Conservation (phyloP, 2,113 vertebrate species). For the rabbit (Oryctolagus cuniculus) region DNA sequence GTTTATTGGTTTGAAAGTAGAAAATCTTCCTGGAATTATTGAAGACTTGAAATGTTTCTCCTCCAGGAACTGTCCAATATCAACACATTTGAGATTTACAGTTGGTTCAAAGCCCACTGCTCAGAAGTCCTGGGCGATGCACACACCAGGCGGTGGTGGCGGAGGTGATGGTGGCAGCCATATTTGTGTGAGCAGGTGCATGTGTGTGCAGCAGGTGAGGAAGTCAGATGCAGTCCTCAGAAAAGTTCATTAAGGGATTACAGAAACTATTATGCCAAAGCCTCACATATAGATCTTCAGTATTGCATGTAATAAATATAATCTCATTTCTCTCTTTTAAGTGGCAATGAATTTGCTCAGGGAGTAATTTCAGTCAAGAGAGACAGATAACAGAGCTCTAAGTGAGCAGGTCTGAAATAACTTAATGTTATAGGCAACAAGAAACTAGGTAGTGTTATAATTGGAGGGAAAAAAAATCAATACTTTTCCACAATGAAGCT, state of each 20-base stretch:
- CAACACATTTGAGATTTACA: not conserved
- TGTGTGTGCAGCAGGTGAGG: not conserved
- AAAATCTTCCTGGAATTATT: not conserved
- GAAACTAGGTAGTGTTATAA: constrained; percentile 33
- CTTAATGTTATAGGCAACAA: not conserved
- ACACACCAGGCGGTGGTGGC: not conserved
- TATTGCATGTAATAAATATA: not conserved
- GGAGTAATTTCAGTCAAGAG: constrained; percentile 50
- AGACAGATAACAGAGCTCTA: not conserved
- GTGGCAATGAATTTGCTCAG: not conserved
- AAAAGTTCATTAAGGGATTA: constrained; percentile 3
- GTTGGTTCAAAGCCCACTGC: not conserved
- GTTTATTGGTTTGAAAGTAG: not conserved
- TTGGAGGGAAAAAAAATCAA: not conserved
- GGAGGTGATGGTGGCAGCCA: not conserved
- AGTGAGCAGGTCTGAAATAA: constrained; percentile 13
- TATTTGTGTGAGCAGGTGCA: not conserved
- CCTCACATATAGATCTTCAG: not conserved
- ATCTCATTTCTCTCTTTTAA: not conserved
- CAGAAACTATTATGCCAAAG: not conserved
- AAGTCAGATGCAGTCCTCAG: not conserved
- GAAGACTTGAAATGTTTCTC: not conserved
- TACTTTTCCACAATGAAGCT: constrained; percentile 9
- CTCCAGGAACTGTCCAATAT: not conserved
- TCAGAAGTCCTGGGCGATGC: not conserved